Conservation (phyloP, 2,113 vertebrate species). For the Agapornis roseicollis region DNA sequence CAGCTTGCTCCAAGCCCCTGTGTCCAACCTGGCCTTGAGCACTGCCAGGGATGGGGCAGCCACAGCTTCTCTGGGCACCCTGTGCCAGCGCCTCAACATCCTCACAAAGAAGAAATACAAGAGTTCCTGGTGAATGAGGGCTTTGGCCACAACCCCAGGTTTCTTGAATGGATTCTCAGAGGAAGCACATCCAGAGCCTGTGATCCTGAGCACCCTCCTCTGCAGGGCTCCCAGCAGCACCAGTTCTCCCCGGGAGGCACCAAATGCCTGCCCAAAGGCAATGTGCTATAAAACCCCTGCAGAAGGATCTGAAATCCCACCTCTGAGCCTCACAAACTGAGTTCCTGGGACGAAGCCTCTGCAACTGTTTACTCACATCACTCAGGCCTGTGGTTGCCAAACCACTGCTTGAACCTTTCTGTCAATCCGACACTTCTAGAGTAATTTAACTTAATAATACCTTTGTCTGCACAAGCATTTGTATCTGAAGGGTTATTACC, state of each 20-base stretch:
- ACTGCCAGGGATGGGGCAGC: neutral
- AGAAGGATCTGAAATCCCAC: slow-evolving; percentile 25
- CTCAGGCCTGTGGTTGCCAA: slow-evolving; percentile 64
- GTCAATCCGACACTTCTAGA: slow-evolving; percentile 80
- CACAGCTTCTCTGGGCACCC: neutral
- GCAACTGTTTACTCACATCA: slow-evolving; percentile 64
- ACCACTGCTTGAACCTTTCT: slow-evolving; percentile 76
- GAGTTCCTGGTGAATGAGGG: rapidly evolving
- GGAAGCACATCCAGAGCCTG: neutral
- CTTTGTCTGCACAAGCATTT: slow-evolving; percentile 72
- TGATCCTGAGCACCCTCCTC: neutral
- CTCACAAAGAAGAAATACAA: neutral
- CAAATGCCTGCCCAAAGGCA: neutral
- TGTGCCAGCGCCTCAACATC: neutral
- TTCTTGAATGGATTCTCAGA: neutral
- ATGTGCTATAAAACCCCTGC: neutral
- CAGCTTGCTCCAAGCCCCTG: neutral
- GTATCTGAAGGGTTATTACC: slow-evolving; percentile 82
- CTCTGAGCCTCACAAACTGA: neutral
- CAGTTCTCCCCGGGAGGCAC: neutral
- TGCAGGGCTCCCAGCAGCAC: neutral
- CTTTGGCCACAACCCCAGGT: neutral
- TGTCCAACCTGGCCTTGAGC: neutral
- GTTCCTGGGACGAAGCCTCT: neutral
- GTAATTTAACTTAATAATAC: slow-evolving; percentile 83